Evolutionary conservation across 2,888 invertebrate species (phyloP), one percentile per base, ranked within the genome.

Genomic region (Oxycera nigricornis): DNA sequence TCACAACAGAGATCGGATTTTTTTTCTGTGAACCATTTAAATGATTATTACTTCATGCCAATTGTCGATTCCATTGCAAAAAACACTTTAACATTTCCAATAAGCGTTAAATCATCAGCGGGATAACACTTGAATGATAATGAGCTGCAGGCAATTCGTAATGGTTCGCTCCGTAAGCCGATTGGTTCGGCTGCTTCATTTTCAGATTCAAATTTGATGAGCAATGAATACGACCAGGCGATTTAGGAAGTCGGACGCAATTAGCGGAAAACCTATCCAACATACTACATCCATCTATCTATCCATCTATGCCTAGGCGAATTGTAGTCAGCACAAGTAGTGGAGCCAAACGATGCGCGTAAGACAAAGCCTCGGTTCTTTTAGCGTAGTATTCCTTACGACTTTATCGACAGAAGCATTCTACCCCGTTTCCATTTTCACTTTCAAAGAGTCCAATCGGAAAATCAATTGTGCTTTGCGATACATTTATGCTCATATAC

Each of bases 181-280:
- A 39, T 20, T 41, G 39, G 17, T 30, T 65, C 11, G 22, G 24
- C 9, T n/a, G 7, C 26, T 59, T 59, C 39, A 30, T 41, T 65
- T 65, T 41, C 39, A 35, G 65, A 65, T 41, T 65, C 30, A 65
- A 65, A 65, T 65, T 65, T 65, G 65, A 65, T 41, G 41, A 22
- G 35, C 17, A 1, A 65, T 65, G 11, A 65, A 41, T 65, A 30
- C 39, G 41, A 22, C 41, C 65, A n/a, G 65, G 65, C 65, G 41
- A 39, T 41, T 65, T 65, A 65, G 65, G 65, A 65, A 65, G 65
- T 65, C 65, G 65, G 41, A 24, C 65, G 65, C 35, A 65, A 65
- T 65, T 65, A 65, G 65, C 39, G 65, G 65, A 65, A 65, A 39
- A 65, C 65, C 30, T 17, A 22, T 22, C 24, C 26, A 31, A 61